A percentile compares a stretch with the other conserved stretches of the same genome.
Conservation (phyloP, 2,888 invertebrate genomes). For the Malthinus flaveolus region DNA sequence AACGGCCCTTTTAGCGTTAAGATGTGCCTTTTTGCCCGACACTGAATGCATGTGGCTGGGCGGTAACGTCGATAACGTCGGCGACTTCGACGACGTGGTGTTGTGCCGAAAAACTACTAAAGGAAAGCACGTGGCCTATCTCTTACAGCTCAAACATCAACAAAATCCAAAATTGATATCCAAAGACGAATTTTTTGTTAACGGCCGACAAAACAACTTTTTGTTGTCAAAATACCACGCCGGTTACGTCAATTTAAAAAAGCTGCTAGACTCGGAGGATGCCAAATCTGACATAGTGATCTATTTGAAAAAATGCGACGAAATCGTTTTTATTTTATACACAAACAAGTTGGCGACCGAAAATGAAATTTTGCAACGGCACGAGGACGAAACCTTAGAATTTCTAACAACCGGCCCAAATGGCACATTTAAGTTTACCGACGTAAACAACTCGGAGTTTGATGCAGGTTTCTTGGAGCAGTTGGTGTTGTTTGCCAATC, state of each 20-base stretch:
- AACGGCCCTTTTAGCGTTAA: neutral
- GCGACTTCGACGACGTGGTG: slow-evolving; percentile 2
- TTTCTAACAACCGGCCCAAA: neutral
- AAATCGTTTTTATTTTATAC: neutral
- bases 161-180: neutral
- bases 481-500: neutral
- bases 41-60: neutral
- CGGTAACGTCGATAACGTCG: neutral
- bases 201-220: neutral
- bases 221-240: neutral
- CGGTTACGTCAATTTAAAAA: neutral
- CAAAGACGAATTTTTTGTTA: neutral
- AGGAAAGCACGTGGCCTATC: neutral
- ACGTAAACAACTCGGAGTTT: neutral
- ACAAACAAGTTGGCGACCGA: neutral
- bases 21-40: neutral
- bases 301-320: neutral
- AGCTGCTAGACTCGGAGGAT: neutral
- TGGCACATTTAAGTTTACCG: neutral
- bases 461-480: neutral
- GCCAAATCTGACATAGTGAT: neutral
- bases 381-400: neutral
- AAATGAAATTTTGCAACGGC: neutral
- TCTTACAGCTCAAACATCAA: slow-evolving; percentile 7
- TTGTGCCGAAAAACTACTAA: neutral